Conservation (phyloP, 2,113 vertebrate species). For the Takifugu bimaculatus region DNA sequence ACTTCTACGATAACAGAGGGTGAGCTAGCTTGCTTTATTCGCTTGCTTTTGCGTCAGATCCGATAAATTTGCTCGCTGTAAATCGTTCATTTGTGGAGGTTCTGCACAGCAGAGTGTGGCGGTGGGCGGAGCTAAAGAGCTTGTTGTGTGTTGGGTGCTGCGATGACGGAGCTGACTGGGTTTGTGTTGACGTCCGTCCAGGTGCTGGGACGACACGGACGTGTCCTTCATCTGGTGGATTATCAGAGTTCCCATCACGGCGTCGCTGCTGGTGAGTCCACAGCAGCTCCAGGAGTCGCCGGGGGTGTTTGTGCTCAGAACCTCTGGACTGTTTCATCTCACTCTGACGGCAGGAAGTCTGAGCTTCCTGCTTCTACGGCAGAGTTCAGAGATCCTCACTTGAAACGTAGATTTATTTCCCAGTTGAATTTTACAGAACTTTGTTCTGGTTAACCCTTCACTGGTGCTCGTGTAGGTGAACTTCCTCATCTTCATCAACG, state of each 20-base stretch:
- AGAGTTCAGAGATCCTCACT: neutral
- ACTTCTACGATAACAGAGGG: slow-evolving; percentile 71
- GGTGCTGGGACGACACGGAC: slow-evolving; percentile 79
- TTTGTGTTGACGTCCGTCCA: slow-evolving; percentile 34
- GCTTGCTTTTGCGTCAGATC: no score
- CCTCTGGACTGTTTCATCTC: no score
- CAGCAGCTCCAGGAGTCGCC: neutral
- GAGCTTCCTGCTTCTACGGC: no score
- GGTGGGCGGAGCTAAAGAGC: neutral
- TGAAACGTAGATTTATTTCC: no score
- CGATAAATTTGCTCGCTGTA: neutral
- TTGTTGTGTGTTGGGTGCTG: neutral
- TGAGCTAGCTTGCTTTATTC: slow-evolving; percentile 35
- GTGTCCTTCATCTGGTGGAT: slow-evolving; percentile 75
- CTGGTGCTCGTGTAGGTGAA: slow-evolving; percentile 78
- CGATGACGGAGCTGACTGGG: neutral
- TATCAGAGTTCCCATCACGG: slow-evolving; percentile 75
- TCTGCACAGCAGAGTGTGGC: no score
- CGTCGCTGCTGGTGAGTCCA: slow-evolving; percentile 72
- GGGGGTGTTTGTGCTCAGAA: no score
- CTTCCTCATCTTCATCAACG: slow-evolving; percentile 90
- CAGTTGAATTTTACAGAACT: no score
- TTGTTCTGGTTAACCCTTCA: neutral
- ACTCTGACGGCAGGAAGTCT: no score
- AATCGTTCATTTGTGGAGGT: no score